phyloP scores from a whole-genome alignment of 2,888 invertebrate species.

The Lasioglossum leucozonium region DNA sequence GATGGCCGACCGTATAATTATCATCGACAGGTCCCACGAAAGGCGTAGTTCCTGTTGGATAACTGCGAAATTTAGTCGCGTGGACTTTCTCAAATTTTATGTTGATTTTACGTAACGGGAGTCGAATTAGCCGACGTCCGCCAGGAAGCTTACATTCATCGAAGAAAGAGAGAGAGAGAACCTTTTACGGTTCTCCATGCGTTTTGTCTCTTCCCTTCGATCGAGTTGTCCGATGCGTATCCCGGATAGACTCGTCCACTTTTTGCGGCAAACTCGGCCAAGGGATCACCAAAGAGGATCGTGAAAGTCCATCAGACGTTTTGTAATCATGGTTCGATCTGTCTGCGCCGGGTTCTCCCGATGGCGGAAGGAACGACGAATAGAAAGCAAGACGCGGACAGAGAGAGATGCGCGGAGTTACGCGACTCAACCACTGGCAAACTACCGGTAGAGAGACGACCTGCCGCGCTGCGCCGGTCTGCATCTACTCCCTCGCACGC shows the following conservation, averaged over 20 bases:
- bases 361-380: constrained; percentile 67
- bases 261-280: constrained; percentile 4
- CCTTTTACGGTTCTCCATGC: neutral
- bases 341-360: constrained; percentile 27
- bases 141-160: neutral
- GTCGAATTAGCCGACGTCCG: neutral
- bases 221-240: neutral
- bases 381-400: constrained; percentile 66
- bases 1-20: constrained; percentile 14
- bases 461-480: neutral
- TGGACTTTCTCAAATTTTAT: constrained; percentile 45
- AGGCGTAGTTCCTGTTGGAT: constrained; percentile 41
- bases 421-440: constrained; percentile 38
- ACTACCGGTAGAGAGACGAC: neutral
- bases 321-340: constrained; percentile 53
- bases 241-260: neutral
- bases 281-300: neutral
- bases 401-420: constrained; percentile 60
- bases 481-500: neutral
- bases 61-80: constrained; percentile 26
- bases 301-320: constrained; percentile 63
- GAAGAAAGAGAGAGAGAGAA: neutral
- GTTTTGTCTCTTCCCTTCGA: neutral
- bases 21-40: neutral
- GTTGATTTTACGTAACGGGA: constrained; percentile 32